Percentiles rank a stretch among this genome's conserved stretches.
phyloP scores from a whole-genome alignment of 1,140 invertebrate genomes.

The Vollenhovia emeryi region DNA sequence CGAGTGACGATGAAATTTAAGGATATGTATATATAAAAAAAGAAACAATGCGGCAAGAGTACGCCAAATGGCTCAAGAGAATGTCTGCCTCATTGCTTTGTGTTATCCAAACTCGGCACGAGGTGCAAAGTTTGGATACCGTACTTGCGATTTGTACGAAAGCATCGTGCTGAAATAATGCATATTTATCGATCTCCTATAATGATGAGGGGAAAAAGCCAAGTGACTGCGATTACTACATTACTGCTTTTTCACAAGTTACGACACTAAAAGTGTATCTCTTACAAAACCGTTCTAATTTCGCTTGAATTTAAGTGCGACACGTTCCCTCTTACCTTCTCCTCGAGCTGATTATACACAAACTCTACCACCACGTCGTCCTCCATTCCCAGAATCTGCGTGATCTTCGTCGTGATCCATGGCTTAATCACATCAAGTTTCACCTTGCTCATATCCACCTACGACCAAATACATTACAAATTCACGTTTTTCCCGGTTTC shows the following conservation, averaged over 20 bases:
- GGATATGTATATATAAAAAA: conserved; percentile 52
- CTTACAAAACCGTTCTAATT: conserved; percentile 51
- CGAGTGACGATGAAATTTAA: conserved; percentile 63
- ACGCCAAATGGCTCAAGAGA: conserved; percentile 37
- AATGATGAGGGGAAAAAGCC: conserved; percentile 85
- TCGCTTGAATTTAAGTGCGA: conserved; percentile 50
- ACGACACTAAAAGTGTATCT: conserved; percentile 52
- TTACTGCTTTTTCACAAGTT: conserved; percentile 63
- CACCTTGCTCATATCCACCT: conserved; percentile 99
- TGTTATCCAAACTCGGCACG: conserved; percentile 69
- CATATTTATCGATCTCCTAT: conserved; percentile 82
- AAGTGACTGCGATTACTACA: conserved; percentile 80
- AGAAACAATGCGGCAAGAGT: conserved; percentile 66
- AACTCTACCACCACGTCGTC: conserved; percentile 99
- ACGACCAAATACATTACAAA: conserved; percentile 73
- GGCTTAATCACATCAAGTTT: conserved; percentile 99
- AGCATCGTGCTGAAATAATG: conserved; percentile 83
- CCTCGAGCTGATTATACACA: conserved; percentile 99
- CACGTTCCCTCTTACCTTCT: conserved; percentile 89
- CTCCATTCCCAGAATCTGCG: conserved; percentile 97
- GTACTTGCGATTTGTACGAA: conserved; percentile 70
- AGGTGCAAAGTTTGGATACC: conserved; percentile 69
- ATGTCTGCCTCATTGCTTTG: conserved; percentile 73
- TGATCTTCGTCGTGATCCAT: conserved; percentile 99
- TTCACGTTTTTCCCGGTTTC: neutral